Percentiles rank a stretch among this genome's conserved stretches.
phyloP scores from a whole-genome alignment of 2,113 vertebrate genomes.

The Spilogale gracilis region DNA sequence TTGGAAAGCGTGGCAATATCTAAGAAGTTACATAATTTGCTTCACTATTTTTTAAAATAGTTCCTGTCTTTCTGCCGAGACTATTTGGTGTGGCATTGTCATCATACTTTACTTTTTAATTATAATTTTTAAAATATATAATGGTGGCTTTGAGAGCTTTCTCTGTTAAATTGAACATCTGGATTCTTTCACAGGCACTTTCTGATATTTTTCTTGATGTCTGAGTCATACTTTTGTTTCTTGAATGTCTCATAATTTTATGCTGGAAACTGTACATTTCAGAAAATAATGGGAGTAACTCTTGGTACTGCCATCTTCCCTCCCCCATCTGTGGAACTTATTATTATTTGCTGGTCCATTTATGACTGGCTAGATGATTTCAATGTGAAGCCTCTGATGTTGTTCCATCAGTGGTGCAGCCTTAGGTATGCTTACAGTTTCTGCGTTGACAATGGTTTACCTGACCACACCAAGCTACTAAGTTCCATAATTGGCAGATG shows the following conservation, averaged over 20 bases:
- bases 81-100: not conserved
- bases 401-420: not conserved
- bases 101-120: slow-evolving; percentile 2
- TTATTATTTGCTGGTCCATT: not conserved
- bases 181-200: not conserved
- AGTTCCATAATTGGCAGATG: not conserved
- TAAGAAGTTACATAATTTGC: not conserved
- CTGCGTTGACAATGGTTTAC: not conserved
- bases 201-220: not conserved
- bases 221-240: not conserved
- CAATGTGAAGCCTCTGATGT: not conserved
- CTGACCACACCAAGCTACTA: not conserved
- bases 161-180: not conserved
- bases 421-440: not conserved
- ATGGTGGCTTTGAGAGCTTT: not conserved
- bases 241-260: not conserved
- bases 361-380: not conserved
- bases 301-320: not conserved
- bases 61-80: not conserved
- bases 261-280: not conserved
- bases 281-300: not conserved
- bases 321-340: not conserved
- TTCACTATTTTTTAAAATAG: not conserved
- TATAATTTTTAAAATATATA: not conserved
- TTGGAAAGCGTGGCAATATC: not conserved